Conservation (phyloP, 2,113 vertebrate genomes). For the Eidolon helvum region DNA sequence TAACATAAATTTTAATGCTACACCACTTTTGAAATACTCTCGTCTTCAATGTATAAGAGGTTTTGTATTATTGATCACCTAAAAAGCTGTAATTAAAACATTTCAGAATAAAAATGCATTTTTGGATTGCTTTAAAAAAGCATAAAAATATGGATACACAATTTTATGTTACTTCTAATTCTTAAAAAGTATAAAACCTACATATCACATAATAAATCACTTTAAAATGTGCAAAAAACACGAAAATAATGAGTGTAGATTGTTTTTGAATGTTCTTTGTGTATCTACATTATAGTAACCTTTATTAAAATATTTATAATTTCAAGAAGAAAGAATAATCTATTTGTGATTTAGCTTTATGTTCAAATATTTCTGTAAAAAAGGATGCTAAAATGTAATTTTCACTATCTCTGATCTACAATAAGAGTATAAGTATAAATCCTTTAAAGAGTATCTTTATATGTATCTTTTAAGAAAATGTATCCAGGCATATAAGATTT, state of each 20-base stretch:
- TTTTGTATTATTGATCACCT: background rate
- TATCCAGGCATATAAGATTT: constrained; percentile 13
- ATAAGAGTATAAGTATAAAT: constrained; percentile 21
- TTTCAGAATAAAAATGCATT: background rate
- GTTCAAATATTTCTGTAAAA: constrained; percentile 16
- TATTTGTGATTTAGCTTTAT: constrained; percentile 21
- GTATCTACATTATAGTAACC: background rate
- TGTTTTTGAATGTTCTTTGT: constrained; percentile 35
- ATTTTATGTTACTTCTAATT: background rate
- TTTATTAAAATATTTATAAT: constrained; percentile 36
- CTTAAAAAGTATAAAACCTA: background rate
- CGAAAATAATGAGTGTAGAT: background rate
- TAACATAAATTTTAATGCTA: background rate
- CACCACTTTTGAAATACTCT: background rate
- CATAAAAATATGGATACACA: background rate
- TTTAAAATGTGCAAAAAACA: background rate
- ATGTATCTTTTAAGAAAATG: constrained; percentile 48
- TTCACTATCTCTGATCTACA: constrained; percentile 15
- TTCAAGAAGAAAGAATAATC: constrained; percentile 28
- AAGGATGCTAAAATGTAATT: background rate
- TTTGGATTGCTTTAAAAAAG: background rate
- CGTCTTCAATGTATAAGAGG: background rate
- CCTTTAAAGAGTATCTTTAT: constrained; percentile 2
- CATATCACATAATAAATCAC: background rate
- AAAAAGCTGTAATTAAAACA: background rate